Evolutionary conservation across 2,888 invertebrate genomes (phyloP).

Genomic region (Catocala nupta): DNA sequence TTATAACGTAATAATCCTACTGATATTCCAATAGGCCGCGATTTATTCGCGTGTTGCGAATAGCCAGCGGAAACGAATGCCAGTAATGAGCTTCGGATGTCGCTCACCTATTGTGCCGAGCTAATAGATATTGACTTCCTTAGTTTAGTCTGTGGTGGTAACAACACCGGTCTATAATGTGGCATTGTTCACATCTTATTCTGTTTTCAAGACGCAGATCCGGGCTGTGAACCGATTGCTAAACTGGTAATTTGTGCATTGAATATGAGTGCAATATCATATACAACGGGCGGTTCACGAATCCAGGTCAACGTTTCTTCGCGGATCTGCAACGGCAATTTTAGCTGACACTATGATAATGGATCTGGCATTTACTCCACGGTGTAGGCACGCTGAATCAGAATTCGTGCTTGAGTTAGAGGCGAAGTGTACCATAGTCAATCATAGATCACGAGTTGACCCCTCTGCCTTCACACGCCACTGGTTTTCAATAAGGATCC

Average conservation of each 20-base stretch:
- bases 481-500: constrained; percentile 19
- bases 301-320: constrained; percentile 71
- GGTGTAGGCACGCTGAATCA: constrained; percentile 54
- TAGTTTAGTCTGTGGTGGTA: constrained; percentile 76
- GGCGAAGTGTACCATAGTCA: constrained; percentile 59
- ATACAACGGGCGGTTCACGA: constrained; percentile 46
- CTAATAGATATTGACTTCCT: constrained; percentile 87
- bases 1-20: constrained; percentile 55
- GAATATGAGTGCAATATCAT: constrained; percentile 43
- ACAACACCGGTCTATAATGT: constrained; percentile 77
- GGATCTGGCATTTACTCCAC: constrained; percentile 66
- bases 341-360: constrained; percentile 68
- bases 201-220: constrained; percentile 71
- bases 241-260: constrained; percentile 54
- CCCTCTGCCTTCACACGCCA: constrained; percentile 41
- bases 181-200: constrained; percentile 83
- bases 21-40: constrained; percentile 68
- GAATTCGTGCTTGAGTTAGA: constrained; percentile 66
- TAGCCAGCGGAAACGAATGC: constrained; percentile 82
- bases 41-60: constrained; percentile 79
- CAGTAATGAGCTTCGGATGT: constrained; percentile 87
- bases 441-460: constrained; percentile 72
- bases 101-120: constrained; percentile 86
- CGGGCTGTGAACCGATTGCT: constrained; percentile 65
- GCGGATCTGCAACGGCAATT: constrained; percentile 71